Evolutionary conservation across 2,113 vertebrate genomes (phyloP).

Genomic region (Tor tambroides): DNA sequence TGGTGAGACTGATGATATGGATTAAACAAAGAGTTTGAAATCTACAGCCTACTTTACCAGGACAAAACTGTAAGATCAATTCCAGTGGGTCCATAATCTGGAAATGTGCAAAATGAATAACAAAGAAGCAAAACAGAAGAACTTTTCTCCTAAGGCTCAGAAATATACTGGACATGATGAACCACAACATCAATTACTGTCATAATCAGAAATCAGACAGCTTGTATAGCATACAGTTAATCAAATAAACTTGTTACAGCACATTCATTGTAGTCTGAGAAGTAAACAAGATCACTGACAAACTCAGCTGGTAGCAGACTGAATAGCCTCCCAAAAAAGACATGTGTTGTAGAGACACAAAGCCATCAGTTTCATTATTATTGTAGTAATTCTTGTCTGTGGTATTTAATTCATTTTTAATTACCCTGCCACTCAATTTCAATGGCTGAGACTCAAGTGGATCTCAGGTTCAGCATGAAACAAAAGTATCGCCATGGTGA

Average conservation of each 20-base stretch:
- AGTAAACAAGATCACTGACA: not conserved
- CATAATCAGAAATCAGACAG: not conserved
- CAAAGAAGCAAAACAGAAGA: not conserved
- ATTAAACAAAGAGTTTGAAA: no score
- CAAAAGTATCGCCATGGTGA: constrained; percentile 51
- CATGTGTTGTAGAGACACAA: constrained; percentile 2
- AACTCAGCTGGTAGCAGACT: not conserved
- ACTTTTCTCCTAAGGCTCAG: not conserved
- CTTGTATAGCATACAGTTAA: not conserved
- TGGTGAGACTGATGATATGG: not conserved
- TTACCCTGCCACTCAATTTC: constrained; percentile 25
- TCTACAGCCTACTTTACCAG: no score
- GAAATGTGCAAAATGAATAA: not conserved
- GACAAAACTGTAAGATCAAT: not conserved
- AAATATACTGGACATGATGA: not conserved
- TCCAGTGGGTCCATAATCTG: not conserved
- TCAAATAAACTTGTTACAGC: not conserved
- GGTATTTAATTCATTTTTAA: constrained; percentile 55
- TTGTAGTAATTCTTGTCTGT: constrained; percentile 13
- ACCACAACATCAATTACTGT: not conserved
- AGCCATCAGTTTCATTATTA: not conserved
- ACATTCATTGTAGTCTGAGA: constrained; percentile 4
- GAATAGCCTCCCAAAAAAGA: not conserved
- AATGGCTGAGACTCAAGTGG: constrained; percentile 39
- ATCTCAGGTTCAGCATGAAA: constrained; percentile 47